Evolutionary conservation across 2,113 vertebrate genomes (phyloP), one percentile per base, ranked within the genome.

Genomic region (Podarcis muralis): DNA sequence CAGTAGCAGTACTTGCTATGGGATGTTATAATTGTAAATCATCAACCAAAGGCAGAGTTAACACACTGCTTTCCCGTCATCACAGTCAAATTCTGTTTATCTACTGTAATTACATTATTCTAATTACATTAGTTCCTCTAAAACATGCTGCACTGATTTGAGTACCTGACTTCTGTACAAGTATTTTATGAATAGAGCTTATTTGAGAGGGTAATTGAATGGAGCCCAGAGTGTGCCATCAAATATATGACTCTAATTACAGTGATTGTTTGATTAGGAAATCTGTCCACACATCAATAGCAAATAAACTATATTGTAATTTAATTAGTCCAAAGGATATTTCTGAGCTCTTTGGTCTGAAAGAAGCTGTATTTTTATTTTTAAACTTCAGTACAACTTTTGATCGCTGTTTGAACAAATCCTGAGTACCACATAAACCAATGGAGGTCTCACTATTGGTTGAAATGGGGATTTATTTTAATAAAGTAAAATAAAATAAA

Each of bases 181-280:
- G 88, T 18, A 87, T 81, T 84, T 84, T 81, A 88, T 88, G 80
- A 62, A 82, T 53, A 83, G 81, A 92, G 23, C 57, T 84, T 30
- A 77, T 80, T 88, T 85, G n/a, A 68, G 84, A 79, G 13, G 76
- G 1, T 83, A 12, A 80, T 48, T 86, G 77, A 62, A 32, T 90
- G 62, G 2, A 82, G 84, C 22, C 87, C 32, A 37, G 86, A 83
- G 80, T 48, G 35, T 0, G 1, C 18, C 75, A 77, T 89, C 74
- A 87, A 84, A 84, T n/a, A 40, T 27, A 74, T 27, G 62, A 74
- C 83, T 74, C 1, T 6, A 83, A 83, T 69, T 88, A 68, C 57
- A 43, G 32, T 69, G 72, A 76, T n/a, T 6, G 75, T 78, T 90
- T 88, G 68, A 87, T 43, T 76, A 81, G 32, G 75, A 72, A 75